Conservation (phyloP, 2,113 vertebrate genomes). For the Aphelocoma coerulescens region DNA sequence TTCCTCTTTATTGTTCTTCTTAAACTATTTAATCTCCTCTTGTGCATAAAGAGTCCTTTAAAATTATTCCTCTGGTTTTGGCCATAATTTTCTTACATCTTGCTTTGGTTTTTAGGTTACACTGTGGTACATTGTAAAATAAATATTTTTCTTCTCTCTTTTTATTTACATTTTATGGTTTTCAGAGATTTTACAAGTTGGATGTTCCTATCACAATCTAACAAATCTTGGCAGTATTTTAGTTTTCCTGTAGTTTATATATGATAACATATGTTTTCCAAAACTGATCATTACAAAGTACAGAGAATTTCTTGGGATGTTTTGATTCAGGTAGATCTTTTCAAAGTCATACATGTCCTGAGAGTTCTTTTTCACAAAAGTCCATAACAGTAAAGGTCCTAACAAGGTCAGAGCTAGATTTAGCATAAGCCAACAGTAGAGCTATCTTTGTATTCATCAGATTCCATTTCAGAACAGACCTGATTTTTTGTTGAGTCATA, state of each 20-base stretch:
- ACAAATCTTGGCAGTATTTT: neutral
- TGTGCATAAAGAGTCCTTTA: neutral
- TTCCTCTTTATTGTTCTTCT: neutral
- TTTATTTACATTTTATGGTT: neutral
- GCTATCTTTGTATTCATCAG: neutral
- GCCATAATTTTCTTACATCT: neutral
- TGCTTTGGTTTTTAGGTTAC: neutral
- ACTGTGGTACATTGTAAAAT: neutral
- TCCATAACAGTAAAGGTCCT: fast-evolving
- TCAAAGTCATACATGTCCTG: neutral
- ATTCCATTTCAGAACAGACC: neutral
- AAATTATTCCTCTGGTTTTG: neutral
- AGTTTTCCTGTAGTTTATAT: neutral
- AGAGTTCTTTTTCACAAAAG: neutral
- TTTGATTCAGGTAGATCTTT: neutral
- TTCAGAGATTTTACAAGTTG: neutral
- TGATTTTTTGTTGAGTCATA: neutral
- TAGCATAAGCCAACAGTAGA: neutral
- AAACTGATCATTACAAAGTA: neutral
- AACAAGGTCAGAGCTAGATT: neutral
- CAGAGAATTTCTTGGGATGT: neutral
- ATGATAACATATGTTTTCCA: neutral
- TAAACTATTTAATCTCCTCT: neutral
- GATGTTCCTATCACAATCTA: neutral
- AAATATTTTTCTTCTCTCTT: neutral